Evolutionary conservation across 2,797 vertebrate species (phyloP), one percentile per base, ranked within the genome.

Genomic region (Thaleichthys pacificus): DNA sequence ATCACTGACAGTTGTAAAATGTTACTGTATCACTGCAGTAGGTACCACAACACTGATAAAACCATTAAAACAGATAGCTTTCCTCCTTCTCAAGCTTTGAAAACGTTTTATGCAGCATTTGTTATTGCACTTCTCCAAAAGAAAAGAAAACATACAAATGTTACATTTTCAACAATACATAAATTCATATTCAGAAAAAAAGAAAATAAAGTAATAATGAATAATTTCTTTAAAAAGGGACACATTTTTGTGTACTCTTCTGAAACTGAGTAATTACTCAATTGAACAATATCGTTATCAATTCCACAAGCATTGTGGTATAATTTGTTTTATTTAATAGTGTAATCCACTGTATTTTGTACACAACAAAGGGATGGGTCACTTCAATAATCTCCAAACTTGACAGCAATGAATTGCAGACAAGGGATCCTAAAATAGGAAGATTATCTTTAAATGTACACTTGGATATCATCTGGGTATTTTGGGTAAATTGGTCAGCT

Each of bases 61-160:
- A 76, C 35, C 14, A 38, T 71, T 21, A 62, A 61, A 61, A 35
- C 79, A 61, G 19, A 19, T 78, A 64, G 26, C 71, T 5, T 68
- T 32, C 71, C 66, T 47, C 42, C 42, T 47, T 14, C 42, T 3
- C 42, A 49, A 68, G 51, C 82, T 81, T 81, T 81, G 83, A n/a
- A 35, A 47, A 14, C 71, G 0, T n/a, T 14, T n/a, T 6, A 56
- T 5, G 51, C 19, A 56, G 51, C 51, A 1, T 17, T 71, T 80
- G 73, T 70, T 72, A 89, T 86, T 88, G 85, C 85, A 89, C 85
- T 65, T 83, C n/a, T 3, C 68, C 74, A n/a, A 69, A 70, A 22
- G 5, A 64, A 77, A 77, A 58, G 1, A 57, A 68, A 56, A 82
- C 57, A 47, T 60, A 79, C 5, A 57, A n/a, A 3, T 42, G 11